phyloP scores from a whole-genome alignment of 2,797 vertebrate genomes.

The Mormyrus hasselquistii region DNA sequence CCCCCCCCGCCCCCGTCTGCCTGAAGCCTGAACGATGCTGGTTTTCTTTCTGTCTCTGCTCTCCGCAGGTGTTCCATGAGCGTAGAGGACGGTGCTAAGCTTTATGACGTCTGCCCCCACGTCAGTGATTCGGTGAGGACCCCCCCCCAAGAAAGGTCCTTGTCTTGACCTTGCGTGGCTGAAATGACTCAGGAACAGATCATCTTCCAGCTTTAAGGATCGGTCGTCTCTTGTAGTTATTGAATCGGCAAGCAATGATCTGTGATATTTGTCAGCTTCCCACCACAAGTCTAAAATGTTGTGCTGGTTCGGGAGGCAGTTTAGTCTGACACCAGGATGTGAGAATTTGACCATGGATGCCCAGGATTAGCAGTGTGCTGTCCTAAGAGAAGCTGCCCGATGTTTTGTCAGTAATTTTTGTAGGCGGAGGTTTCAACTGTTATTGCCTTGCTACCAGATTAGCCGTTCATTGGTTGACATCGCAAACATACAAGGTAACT shows the following conservation, averaged over 20 bases:
- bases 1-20: neutral
- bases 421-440: neutral
- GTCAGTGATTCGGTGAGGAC: constrained; percentile 86
- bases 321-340: neutral
- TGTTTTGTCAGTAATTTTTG: neutral
- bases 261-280: neutral
- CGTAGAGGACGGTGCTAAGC: constrained; percentile 91
- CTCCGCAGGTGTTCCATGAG: constrained; percentile 89
- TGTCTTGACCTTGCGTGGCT: neutral
- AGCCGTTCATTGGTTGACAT: neutral
- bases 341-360: neutral
- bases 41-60: neutral
- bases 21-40: neutral
- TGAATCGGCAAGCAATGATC: neutral
- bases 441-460: neutral
- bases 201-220: neutral
- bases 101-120: constrained; percentile 91
- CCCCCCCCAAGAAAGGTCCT: neutral
- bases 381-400: neutral
- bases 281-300: neutral
- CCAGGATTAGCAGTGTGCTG: neutral
- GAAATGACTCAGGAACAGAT: neutral
- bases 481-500: neutral
- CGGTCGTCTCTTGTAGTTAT: neutral
- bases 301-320: neutral